Base-by-base conservation (phyloP, 2,113 vertebrate species). In the Callaeas wilsoni region DNA sequence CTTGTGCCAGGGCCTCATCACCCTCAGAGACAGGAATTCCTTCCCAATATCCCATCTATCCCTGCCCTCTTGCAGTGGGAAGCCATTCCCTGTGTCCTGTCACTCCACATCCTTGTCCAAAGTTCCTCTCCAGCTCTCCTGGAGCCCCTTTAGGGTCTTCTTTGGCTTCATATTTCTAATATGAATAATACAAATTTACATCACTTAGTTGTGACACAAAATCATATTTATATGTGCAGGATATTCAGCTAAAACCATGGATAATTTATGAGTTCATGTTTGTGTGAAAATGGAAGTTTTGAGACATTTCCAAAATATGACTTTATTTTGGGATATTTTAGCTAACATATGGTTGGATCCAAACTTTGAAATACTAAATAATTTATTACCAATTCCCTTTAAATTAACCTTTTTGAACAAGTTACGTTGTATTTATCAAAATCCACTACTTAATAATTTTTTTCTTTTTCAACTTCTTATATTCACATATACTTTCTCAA, bases 261-360 rank as follows among this genome's bases (percentile, higher is more conserved):
- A 81, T 80, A 63, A 75, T 78, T 92, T 92, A 75, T 74, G 60
- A 71, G 35, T 90, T 93, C n/a, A 64, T 49, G 18, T 88, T 77
- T 70, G 16, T 52, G 67, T 67, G 79, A 88, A 88, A 93, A 83
- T 12, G 15, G 5, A 76, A 88, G 4, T 37, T 90, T 56, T 42
- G 68, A 92, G 70, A 74, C 5, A 49, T 89, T 77, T 92, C 47
- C 16, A 5, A 90, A 81, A 41, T 57, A 27, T 27, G 6, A 47
- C 16, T 87, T 85, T 91, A 87, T 91, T 96, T 92, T 74, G 60
- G 19, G 63, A n/a, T 60, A 47, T 42, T 86, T 70, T 74, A 64
- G 27, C 16, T 91, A 88, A 62, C 70, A 77, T 71, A 89, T 44
- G 65, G 23, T 16, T 68, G 4, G 15, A 82, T 42, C n/a, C 8